Base-by-base conservation (phyloP, 2,113 vertebrate genomes). In the Pionites leucogaster region DNA sequence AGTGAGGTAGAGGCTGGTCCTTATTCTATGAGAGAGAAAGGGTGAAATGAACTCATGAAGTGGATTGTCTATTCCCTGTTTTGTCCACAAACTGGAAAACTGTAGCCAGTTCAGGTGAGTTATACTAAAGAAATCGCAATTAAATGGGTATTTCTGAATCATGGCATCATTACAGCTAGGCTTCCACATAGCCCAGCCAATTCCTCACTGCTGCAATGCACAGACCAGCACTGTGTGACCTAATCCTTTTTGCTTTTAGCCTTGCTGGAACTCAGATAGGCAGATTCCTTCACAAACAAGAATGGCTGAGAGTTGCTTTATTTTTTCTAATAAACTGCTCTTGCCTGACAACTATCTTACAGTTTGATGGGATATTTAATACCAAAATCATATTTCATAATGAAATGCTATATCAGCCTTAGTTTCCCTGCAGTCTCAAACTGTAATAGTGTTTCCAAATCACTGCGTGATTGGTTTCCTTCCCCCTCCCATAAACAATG, bases 361-460 rank as follows among this genome's bases (percentile, higher is more conserved):
- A 80, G 90, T 52, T 85, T 76, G 86, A 75, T 92, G 79, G 65
- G 67, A 84, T 82, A 83, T 93, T 96, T 94, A 92, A 91, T 90
- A 44, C 29, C 53, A 27, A 86, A 77, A 82, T 84, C 65, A 28
- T 76, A 70, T 90, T 89, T 77, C 24, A 11, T 87, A 95, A 94
- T 85, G 59, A 81, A 95, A 71, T 83, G 37, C 9, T 60, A 5
- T 47, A 47, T 89, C 81, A 90, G 31, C 70, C 72, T 90, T 52
- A 72, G 64, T 72, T 91, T 63, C 64, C 53, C 74, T 69, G 42
- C 28, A 77, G 44, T 90, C 60, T 88, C 79, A 60, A 60, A 72
- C 67, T 74, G 33, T 33, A 80, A 86, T n/a, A 57, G n/a, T 44
- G n/a, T 81, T 93, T 91, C 80, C 67, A 91, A 79, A 82, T 55